Conservation (phyloP, 2,113 vertebrate species). For the Gymnobelideus leadbeateri region DNA sequence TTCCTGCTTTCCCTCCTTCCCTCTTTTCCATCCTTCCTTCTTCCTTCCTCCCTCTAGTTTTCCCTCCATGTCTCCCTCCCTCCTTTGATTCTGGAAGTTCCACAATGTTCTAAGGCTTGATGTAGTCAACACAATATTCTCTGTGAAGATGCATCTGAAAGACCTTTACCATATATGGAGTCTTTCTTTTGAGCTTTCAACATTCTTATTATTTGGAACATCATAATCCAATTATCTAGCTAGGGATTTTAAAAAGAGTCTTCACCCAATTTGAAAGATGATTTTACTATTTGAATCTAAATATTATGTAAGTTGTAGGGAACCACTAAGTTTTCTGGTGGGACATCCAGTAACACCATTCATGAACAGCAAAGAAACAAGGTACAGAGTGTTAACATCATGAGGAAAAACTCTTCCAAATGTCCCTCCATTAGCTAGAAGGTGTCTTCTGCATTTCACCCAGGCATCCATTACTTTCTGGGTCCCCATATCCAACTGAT, state of each 20-base stretch:
- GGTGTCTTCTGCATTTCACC: too few relatives aligned
- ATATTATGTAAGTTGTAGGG: slow-evolving; percentile 30
- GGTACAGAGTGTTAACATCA: not conserved
- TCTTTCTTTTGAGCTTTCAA: slow-evolving; percentile 13
- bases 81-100: not conserved
- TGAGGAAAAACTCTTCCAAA: not conserved
- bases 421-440: not conserved
- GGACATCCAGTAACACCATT: not conserved
- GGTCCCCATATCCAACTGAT: not conserved
- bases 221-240: slow-evolving; percentile 7
- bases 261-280: slow-evolving; percentile 31
- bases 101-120: not conserved
- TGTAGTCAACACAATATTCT: not conserved
- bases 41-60: not conserved
- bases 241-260: not conserved
- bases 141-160: not conserved
- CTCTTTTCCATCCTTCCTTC: too few relatives aligned
- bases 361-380: not conserved
- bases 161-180: not conserved
- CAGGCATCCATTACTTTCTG: not conserved
- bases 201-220: slow-evolving; percentile 34
- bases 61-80: not conserved
- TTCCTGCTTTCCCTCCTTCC: not conserved
- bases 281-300: slow-evolving; percentile 33
- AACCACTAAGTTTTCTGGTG: not conserved